These are phyloP conservation scores for Syrrhaptes paradoxus DNA, from an alignment of 2,113 vertebrate genomes.

Conservation along the genomic window DNA sequence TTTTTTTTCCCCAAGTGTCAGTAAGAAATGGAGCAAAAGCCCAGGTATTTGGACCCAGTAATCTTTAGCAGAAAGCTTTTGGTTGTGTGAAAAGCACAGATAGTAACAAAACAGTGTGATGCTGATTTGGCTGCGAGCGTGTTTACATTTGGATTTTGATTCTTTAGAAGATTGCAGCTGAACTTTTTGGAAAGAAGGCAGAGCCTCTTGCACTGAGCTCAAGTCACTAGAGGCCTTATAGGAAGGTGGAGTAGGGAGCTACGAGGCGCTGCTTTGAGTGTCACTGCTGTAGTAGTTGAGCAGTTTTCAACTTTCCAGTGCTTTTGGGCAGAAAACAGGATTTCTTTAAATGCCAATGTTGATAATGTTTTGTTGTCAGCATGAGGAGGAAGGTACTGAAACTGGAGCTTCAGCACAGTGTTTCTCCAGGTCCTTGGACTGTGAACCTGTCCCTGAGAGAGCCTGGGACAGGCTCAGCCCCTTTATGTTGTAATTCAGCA, in stretches of 20 bases:
- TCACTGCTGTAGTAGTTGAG: background rate
- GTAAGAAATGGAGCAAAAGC: background rate
- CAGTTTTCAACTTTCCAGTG: background rate
- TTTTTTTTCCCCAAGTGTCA: no score
- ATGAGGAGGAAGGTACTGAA: background rate
- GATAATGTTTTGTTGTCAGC: background rate
- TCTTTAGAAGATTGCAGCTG: background rate
- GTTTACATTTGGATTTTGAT: background rate
- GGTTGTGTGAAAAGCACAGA: background rate
- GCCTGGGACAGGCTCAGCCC: background rate
- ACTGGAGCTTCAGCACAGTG: background rate
- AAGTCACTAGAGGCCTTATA: background rate
- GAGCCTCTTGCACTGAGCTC: background rate
- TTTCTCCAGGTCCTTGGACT: background rate
- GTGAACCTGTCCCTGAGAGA: background rate
- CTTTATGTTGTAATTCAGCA: fast-evolving
- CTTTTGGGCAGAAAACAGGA: background rate
- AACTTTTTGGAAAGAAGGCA: background rate
- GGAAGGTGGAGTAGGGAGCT: background rate
- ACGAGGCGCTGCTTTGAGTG: background rate
- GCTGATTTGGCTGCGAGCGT: background rate
- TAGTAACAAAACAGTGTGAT: background rate
- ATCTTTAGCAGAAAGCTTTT: background rate
- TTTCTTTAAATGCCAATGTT: background rate
- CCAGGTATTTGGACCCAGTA: background rate